A percentile compares a stretch with the other conserved stretches of the same genome.
These are phyloP conservation scores for Chrysotoxum bicinctum DNA, from an alignment of 2,888 invertebrate genomes.

Conservation along the genomic window DNA sequence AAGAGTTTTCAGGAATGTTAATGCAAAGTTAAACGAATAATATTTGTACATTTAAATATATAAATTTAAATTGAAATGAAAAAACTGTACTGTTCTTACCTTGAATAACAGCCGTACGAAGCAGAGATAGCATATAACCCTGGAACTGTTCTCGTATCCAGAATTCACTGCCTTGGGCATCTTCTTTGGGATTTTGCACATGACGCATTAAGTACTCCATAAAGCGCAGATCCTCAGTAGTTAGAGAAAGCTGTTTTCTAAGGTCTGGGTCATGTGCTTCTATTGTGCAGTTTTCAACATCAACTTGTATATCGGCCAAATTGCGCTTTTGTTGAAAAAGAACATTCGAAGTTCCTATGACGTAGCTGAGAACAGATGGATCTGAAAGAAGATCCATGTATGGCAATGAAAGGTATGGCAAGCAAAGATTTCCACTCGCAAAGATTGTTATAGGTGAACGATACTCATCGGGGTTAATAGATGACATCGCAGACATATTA, in stretches of 20 bases:
- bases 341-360: conserved; percentile 99
- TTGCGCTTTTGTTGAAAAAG: conserved; percentile 97
- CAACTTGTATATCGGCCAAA: conserved; percentile 95
- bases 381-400: conserved; percentile 96
- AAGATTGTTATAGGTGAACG: conserved; percentile 95
- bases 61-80: background rate
- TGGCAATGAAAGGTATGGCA: conserved; percentile 97
- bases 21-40: no score
- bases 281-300: conserved; percentile 92
- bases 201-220: conserved; percentile 95
- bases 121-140: conserved; percentile 90
- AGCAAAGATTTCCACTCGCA: conserved; percentile 94
- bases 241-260: conserved; percentile 91
- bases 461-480: conserved; percentile 83
- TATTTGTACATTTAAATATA: background rate
- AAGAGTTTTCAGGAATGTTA: no score
- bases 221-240: conserved; percentile 97
- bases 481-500: conserved; percentile 77
- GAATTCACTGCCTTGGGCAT: conserved; percentile 95
- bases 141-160: conserved; percentile 98
- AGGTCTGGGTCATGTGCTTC: conserved; percentile 90
- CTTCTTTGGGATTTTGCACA: conserved; percentile 86
- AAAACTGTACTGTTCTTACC: conserved; percentile 81
- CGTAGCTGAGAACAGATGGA: conserved; percentile 91
- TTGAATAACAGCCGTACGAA: conserved; percentile 89